These are phyloP conservation scores for Pheosia tremula DNA, from an alignment of 2,888 invertebrate genomes.

Conservation along the genomic window DNA sequence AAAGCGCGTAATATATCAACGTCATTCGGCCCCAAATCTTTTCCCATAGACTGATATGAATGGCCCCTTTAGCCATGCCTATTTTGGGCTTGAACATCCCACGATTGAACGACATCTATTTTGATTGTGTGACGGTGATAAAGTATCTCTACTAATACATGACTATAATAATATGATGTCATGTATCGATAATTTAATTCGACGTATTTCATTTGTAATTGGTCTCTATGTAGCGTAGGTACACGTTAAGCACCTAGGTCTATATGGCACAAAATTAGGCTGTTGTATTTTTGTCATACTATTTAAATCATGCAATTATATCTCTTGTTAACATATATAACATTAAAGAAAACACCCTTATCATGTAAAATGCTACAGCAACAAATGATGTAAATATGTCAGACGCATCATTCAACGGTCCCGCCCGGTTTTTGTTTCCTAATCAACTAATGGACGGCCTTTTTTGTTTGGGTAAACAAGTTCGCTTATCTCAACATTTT, in stretches of 20 bases:
- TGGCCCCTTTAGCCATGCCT: conserved; percentile 52
- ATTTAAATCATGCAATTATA: no score
- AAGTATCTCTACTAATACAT: background rate
- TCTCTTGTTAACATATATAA: no score
- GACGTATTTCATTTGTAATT: background rate
- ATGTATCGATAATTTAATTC: background rate
- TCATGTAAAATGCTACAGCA: background rate
- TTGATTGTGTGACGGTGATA: conserved; percentile 2
- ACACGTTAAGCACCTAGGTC: no score
- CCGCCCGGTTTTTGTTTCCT: background rate
- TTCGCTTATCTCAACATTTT: conserved; percentile 2
- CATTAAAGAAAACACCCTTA: no score
- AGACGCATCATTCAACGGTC: background rate
- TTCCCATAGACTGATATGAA: conserved; percentile 58
- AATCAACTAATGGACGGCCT: background rate
- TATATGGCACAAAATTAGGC: no score
- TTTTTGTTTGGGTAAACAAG: background rate
- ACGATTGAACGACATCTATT: conserved; percentile 29
- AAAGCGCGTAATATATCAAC: conserved; percentile 61
- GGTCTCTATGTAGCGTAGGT: background rate
- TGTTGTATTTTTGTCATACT: no score
- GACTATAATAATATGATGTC: background rate
- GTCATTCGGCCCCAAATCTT: conserved; percentile 51
- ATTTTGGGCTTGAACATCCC: conserved; percentile 42
- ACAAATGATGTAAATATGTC: background rate